Evolutionary conservation across 2,113 vertebrate genomes (phyloP), one percentile per base, ranked within the genome.

Genomic region (Mellivora capensis): DNA sequence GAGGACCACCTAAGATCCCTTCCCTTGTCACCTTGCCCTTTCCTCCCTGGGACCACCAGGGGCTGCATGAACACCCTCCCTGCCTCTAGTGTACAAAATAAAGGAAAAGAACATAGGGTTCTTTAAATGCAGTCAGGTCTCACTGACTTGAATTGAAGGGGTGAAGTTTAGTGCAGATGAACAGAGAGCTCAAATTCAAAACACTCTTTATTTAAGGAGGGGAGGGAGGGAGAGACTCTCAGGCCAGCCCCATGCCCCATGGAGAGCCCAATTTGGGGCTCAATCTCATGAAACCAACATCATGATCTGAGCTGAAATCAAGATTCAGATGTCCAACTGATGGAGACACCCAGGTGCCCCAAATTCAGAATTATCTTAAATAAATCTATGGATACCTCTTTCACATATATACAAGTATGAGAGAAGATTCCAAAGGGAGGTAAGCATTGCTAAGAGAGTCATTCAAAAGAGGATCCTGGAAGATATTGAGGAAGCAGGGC

Each of bases 21-120:
- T 72, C 39, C 49, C 49, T 91, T 49, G 4, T 15, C 57, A 67
- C 2, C 0, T 0, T 11, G 34, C 25, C 79, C 67, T 81, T 80
- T 20, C 21, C 72, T 7, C 0, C 1, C 69, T 0, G 0, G 42
- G 67, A 76, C 52, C 0, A 0, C 18, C 18, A 37, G 4, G 14
- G n/a, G 17, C 96, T 84, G 10, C 0, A 12, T 20, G 7, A 17
- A 25, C 4, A 25, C 11, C 14, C 7, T 37, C 10, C 18, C 18
- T 37, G 25, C 10, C 4, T 87, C 59, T 12, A 4, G 1, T 6
- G 31, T 52, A 29, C 31, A 59, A 82, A 82, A 39, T 47, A 10
- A 52, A 86, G 49, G 34, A 67, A 84, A 20, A 17, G 18, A 37
- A 34, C 4, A 1, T 4, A 8, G 8, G 3, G 1, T 29, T 64